phyloP scores from a whole-genome alignment of 2,797 vertebrate species.

The Botia almorhae region DNA sequence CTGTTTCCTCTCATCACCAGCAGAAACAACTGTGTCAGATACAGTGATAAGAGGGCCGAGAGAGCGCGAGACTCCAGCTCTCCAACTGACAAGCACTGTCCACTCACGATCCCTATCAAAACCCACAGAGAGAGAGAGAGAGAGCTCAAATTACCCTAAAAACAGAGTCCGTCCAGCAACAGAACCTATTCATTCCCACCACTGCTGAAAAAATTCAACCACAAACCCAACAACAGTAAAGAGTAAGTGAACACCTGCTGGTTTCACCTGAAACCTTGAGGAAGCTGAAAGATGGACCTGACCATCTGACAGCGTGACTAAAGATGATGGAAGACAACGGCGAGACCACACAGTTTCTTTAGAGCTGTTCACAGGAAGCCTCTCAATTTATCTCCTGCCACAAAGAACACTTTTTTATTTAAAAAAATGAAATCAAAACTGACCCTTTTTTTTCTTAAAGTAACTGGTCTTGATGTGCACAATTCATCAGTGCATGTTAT shows the following conservation, averaged over 20 bases:
- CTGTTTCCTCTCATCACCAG: constrained; percentile 61
- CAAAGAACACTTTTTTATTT: background rate
- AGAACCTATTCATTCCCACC: constrained; percentile 26
- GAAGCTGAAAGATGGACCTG: background rate
- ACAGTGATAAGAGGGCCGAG: constrained; percentile 57
- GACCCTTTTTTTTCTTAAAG: background rate
- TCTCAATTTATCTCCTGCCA: background rate
- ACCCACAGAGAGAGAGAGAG: constrained; percentile 9
- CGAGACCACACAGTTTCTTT: background rate
- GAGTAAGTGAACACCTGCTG: background rate
- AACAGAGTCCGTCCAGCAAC: constrained; percentile 22
- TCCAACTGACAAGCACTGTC: constrained; percentile 62
- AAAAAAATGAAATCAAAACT: background rate
- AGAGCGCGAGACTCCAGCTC: constrained; percentile 51
- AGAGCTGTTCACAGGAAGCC: background rate
- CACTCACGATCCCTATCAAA: constrained; percentile 64
- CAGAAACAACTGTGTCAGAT: constrained; percentile 66
- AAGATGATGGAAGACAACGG: constrained; percentile 10
- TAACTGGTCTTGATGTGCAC: background rate
- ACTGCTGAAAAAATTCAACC: background rate
- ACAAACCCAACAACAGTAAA: background rate
- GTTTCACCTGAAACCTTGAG: constrained; percentile 8
- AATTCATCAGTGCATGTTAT: background rate
- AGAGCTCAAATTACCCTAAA: constrained; percentile 18
- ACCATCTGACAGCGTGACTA: constrained; percentile 22